Evolutionary conservation across 2,113 vertebrate genomes (phyloP).

Genomic region (Cricetomys ansorgei): DNA sequence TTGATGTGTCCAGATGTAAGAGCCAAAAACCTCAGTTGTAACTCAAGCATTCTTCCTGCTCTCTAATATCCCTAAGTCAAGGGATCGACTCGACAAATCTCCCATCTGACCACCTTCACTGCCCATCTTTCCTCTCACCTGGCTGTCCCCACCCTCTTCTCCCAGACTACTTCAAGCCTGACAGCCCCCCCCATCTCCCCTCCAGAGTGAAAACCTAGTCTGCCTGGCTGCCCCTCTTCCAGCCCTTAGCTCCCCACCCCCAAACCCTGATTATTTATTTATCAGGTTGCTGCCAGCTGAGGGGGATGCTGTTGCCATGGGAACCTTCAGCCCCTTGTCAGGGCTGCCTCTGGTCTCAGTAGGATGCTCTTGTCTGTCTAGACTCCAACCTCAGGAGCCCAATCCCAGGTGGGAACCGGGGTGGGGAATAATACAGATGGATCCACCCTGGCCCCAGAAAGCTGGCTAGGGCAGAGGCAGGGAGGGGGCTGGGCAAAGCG

Average conservation of each 20-base stretch:
- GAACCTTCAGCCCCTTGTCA: constrained; percentile 78
- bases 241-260: constrained; percentile 61
- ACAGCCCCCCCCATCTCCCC: neutral
- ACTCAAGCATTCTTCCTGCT: neutral
- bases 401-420: neutral
- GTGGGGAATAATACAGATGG: constrained; percentile 46
- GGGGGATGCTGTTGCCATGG: constrained; percentile 84
- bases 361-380: constrained; percentile 80
- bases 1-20: neutral
- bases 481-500: neutral
- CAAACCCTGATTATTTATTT: constrained; percentile 77
- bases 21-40: neutral
- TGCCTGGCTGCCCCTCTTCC: neutral
- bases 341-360: constrained; percentile 78
- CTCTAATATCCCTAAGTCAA: neutral
- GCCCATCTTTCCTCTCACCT: neutral
- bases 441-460: constrained; percentile 22
- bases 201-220: neutral
- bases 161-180: neutral
- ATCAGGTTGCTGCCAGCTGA: constrained; percentile 67
- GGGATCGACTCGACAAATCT: neutral
- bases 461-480: neutral
- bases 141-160: rapidly evolving
- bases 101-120: neutral
- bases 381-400: constrained; percentile 70